Evolutionary conservation across 2,888 invertebrate species (phyloP), one percentile per base, ranked within the genome.

Genomic region (Hemithea aestivaria): DNA sequence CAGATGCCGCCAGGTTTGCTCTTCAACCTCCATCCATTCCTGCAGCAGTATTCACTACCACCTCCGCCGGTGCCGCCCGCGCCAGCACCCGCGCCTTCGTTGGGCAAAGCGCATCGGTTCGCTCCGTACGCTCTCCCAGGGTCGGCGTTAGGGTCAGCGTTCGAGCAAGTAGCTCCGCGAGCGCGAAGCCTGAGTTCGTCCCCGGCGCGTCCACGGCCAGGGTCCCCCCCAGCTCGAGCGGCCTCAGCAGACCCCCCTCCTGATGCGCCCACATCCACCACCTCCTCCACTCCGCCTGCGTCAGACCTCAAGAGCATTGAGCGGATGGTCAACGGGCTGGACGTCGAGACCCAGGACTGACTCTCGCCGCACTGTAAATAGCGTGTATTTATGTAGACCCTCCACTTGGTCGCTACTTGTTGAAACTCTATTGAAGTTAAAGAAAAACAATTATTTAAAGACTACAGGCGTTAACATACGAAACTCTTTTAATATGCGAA

Each of bases 291-390:
- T 49, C 90, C 89, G 48, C 90, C 91, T 22, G 90, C 93, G 26
- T 94, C 92, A 47, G 97, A 97, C 83, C 90, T 98, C 56, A 97
- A 97, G 84, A 96, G 94, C 78, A 98, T 98, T 87, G 97, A 98
- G 87, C 96, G 97, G 76, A 97, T 97, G 97, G 96, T 98, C 56
- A 97, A 97, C 82, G 97, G 97, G 8, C 88, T 97, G 50, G 97
- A 97, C 76, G 95, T 96, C 54, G 94, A 94, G 75, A 90, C 92
- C 54, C 90, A 77, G 84, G 87, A 87, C 81, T 85, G 83, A 84
- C 68, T 26, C 22, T 31, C 71, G 61, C 61, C 58, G 50, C 62
- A 58, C 60, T 85, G 85, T 85, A 85, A 58, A 85, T 85, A 85
- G 74, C 74, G 72, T 82, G 75, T 85, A 81, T 84, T 84, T 83